phyloP scores from a whole-genome alignment of 2,113 vertebrate species.

The Corydoras maculifer region DNA sequence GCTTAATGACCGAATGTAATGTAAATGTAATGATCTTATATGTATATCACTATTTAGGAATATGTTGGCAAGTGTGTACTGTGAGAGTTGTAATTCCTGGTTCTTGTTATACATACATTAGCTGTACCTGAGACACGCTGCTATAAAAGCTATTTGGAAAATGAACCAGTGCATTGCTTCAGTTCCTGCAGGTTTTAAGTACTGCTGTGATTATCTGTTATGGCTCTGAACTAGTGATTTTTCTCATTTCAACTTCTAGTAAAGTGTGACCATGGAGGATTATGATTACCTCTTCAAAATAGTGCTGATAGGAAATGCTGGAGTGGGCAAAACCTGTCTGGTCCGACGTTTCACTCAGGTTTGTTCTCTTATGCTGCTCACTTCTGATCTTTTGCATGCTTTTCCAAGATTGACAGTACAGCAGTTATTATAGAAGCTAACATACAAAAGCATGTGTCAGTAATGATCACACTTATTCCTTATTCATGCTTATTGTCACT shows the following conservation, averaged over 20 bases:
- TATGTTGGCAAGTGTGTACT: too few species aligned
- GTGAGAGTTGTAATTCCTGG: too few species aligned
- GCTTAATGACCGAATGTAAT: too few species aligned
- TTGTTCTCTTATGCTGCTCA: constrained; percentile 30
- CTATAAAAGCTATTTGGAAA: neutral
- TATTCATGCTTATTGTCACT: too few species aligned
- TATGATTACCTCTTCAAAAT: constrained; percentile 99
- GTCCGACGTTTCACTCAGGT: constrained; percentile 98
- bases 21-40: too few species aligned
- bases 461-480: too few species aligned
- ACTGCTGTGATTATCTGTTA: constrained; percentile 3
- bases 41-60: too few species aligned
- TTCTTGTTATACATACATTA: too few species aligned
- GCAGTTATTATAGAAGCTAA: too few species aligned
- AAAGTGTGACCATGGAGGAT: constrained; percentile 98
- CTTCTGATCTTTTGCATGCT: neutral
- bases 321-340: constrained; percentile 97
- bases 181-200: neutral
- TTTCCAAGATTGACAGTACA: neutral
- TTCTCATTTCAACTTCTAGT: constrained; percentile 54
- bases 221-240: neutral
- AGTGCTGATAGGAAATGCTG: constrained; percentile 98
- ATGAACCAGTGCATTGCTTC: neutral
- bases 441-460: too few species aligned
- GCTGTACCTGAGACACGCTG: too few species aligned